phyloP scores from a whole-genome alignment of 2,888 invertebrate genomes.

The Morinoia aosen region DNA sequence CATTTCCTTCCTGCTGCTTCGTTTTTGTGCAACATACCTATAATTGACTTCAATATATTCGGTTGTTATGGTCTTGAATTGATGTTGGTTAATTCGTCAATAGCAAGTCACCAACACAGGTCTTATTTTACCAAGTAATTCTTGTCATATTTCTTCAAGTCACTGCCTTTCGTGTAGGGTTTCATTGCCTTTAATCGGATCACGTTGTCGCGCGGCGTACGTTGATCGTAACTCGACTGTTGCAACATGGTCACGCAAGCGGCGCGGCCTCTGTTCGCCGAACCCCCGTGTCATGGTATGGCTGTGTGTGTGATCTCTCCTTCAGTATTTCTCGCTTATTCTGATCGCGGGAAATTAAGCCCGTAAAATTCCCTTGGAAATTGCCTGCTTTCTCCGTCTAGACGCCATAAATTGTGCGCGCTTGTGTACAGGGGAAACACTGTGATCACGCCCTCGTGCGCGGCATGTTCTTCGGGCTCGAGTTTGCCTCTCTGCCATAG shows the following conservation, averaged over 20 bases:
- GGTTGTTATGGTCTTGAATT: too few relatives aligned
- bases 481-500: not conserved
- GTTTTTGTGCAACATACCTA: too few relatives aligned
- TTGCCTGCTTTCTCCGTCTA: not conserved
- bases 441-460: not conserved
- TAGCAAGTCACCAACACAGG: too few relatives aligned
- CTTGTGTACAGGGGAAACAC: not conserved
- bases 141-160: not conserved
- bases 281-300: not conserved
- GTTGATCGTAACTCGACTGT: not conserved
- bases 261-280: not conserved
- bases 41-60: too few relatives aligned
- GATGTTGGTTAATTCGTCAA: too few relatives aligned
- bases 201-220: not conserved
- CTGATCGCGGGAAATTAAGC: not conserved
- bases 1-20: too few relatives aligned
- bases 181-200: not conserved
- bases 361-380: not conserved
- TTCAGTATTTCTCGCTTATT: not conserved
- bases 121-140: not conserved
- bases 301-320: not conserved
- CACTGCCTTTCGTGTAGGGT: not conserved
- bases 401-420: not conserved
- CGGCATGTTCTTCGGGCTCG: not conserved
- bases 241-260: not conserved